phyloP scores from a whole-genome alignment of 1,140 invertebrate genomes.

The Neodiprion virginianus region DNA sequence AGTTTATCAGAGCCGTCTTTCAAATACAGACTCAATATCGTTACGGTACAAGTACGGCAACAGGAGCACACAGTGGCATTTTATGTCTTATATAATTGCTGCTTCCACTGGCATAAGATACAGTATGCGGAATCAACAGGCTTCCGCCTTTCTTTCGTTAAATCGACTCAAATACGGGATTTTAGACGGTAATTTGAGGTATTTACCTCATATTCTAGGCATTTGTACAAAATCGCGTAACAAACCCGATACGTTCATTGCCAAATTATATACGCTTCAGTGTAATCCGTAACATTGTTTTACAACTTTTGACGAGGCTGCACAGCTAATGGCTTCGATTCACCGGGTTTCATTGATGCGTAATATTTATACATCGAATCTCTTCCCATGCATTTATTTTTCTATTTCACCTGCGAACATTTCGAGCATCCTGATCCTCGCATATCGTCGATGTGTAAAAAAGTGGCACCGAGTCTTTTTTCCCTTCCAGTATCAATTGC shows the following conservation, averaged over 20 bases:
- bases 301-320: no score
- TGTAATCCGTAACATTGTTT: no score
- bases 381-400: no score
- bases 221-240: neutral
- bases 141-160: slow-evolving; percentile 25
- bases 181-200: neutral
- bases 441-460: no score
- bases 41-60: neutral
- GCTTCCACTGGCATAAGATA: neutral
- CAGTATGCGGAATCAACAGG: slow-evolving; percentile 2
- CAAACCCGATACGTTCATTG: neutral
- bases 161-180: neutral
- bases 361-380: no score
- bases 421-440: no score
- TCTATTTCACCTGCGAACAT: no score
- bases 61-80: neutral
- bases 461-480: no score
- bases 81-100: neutral
- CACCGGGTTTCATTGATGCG: no score
- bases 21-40: neutral
- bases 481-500: no score
- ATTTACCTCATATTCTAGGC: neutral
- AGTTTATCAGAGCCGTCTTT: neutral
- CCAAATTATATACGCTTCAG: no score
- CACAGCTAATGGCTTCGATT: no score